A percentile compares a stretch with the other conserved stretches of the same genome.
Evolutionary conservation across 2,888 invertebrate species (phyloP).

Genomic region (Cryptus armator): DNA sequence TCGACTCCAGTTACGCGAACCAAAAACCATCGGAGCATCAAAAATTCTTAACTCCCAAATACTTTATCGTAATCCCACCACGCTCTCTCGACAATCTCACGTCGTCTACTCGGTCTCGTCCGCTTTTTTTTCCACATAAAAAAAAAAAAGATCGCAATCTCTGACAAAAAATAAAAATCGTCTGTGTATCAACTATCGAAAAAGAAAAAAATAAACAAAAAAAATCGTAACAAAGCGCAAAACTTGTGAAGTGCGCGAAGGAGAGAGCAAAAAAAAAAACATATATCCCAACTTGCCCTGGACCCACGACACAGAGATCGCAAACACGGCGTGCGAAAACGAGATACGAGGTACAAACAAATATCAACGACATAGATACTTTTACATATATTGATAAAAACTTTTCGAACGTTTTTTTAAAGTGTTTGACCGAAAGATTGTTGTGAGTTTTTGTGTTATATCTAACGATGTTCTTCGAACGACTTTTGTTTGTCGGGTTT

Average conservation of each 20-base stretch:
- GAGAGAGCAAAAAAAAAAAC: slow-evolving; percentile 23
- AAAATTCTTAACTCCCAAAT: not conserved
- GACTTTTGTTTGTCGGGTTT: not conserved
- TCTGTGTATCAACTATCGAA: too few relatives aligned
- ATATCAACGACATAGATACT: slow-evolving; percentile 9
- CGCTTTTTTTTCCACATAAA: too few relatives aligned
- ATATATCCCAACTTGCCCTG: slow-evolving; percentile 49
- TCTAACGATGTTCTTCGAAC: not conserved
- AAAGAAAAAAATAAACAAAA: too few relatives aligned
- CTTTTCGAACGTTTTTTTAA: too few relatives aligned
- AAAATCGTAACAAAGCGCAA: too few relatives aligned
- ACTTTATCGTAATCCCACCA: not conserved
- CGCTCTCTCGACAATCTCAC: too few relatives aligned
- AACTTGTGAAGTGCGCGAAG: too few relatives aligned
- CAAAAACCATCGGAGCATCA: not conserved
- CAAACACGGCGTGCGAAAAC: slow-evolving; percentile 73
- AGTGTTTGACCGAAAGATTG: too few relatives aligned
- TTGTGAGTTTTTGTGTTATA: not conserved
- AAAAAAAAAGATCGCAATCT: too few relatives aligned
- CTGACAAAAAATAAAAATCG: too few relatives aligned
- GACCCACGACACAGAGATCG: slow-evolving; percentile 50
- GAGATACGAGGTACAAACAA: slow-evolving; percentile 70
- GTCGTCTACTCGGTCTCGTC: too few relatives aligned
- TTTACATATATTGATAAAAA: too few relatives aligned
- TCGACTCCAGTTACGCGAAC: not conserved